Percentiles rank a stretch among this genome's conserved stretches.
These are phyloP conservation scores for Eulithis prunata DNA, from an alignment of 2,888 invertebrate species.

Conservation along the genomic window DNA sequence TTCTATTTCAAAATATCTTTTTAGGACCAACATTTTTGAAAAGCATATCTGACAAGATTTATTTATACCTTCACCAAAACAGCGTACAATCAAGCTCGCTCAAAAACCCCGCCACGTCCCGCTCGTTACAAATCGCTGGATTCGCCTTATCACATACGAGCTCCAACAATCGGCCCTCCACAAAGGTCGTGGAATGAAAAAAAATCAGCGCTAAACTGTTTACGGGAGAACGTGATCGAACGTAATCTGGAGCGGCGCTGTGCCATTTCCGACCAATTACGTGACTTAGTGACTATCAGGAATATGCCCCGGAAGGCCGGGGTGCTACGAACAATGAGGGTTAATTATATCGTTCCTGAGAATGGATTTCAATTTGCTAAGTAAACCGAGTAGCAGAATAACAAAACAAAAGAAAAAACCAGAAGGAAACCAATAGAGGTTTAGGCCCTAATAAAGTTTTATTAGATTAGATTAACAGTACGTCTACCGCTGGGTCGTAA, in stretches of 20 bases:
- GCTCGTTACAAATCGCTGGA: slow-evolving; percentile 40
- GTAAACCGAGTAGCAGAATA: slow-evolving; percentile 29
- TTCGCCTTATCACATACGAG: slow-evolving; percentile 40
- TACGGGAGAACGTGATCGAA: slow-evolving; percentile 70
- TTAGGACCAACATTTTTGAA: not conserved
- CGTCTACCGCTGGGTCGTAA: not conserved
- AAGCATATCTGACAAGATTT: slow-evolving; percentile 4
- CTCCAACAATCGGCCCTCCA: slow-evolving; percentile 42
- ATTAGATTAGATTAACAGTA: slow-evolving; percentile 2
- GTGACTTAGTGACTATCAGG: slow-evolving; percentile 65
- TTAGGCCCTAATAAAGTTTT: slow-evolving; percentile 7
- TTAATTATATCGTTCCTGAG: slow-evolving; percentile 54
- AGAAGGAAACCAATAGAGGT: slow-evolving; percentile 14
- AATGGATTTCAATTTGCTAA: slow-evolving; percentile 43
- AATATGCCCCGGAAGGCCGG: slow-evolving; percentile 44
- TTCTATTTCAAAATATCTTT: not conserved
- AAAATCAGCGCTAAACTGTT: slow-evolving; percentile 71
- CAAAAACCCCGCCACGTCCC: slow-evolving; percentile 36
- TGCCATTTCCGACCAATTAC: slow-evolving; percentile 73
- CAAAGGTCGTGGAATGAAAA: slow-evolving; percentile 58
- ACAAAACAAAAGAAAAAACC: slow-evolving; percentile 8
- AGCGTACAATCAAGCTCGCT: slow-evolving; percentile 32
- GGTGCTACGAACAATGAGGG: slow-evolving; percentile 42
- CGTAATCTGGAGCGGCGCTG: slow-evolving; percentile 66
- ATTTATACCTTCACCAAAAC: slow-evolving; percentile 17